Base-by-base conservation (phyloP, 2,113 vertebrate genomes). In the Larimichthys crocea region DNA sequence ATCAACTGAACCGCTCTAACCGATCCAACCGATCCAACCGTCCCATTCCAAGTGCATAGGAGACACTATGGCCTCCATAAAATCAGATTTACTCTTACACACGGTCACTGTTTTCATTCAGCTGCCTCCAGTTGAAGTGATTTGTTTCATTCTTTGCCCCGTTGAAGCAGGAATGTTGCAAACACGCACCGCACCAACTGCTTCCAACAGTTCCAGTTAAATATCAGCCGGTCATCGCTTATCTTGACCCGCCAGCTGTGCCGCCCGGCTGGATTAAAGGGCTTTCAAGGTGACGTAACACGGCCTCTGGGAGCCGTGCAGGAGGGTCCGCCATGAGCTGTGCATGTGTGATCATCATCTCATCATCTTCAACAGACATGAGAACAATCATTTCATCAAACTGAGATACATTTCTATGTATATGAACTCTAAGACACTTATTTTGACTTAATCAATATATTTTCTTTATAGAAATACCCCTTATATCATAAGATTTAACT, bases 201-300 rank as follows among this genome's bases (percentile, higher is more conserved):
- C 85, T 64, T 35, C 35, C 70, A 67, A 35, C 66, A 61, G 53
- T 56, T 60, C 10, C 62, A 63, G 63, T 81, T 62, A 3, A 2
- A 26, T 53, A 69, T 84, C 80, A 3, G 26, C 50, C 50, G 80
- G 74, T 50, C 76, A 49, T 35, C 20, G 42, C 82, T 88, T 79
- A 87, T 84, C 87, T 79, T 3, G 59, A 40, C 31, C 60, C 67
- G 52, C 8, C 87, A 88, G 86, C 80, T 88, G 76, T 75, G 82
- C 69, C 17, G 82, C 52, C 63, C 5, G 40, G 42, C 17, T 22
- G 78, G 87, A 88, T 91, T 86, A 84, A 55, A 71, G 59, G 48
- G 83, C 68, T 72, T 62, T 61, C 64, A 35, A 24, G 82, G 65
- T 90, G 88, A 91, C 19, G 71, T 77, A 87, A 87, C 55, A 0